These are phyloP conservation scores for Genyomyrus donnyi DNA, from an alignment of 2,113 vertebrate species.

Conservation along the genomic window DNA sequence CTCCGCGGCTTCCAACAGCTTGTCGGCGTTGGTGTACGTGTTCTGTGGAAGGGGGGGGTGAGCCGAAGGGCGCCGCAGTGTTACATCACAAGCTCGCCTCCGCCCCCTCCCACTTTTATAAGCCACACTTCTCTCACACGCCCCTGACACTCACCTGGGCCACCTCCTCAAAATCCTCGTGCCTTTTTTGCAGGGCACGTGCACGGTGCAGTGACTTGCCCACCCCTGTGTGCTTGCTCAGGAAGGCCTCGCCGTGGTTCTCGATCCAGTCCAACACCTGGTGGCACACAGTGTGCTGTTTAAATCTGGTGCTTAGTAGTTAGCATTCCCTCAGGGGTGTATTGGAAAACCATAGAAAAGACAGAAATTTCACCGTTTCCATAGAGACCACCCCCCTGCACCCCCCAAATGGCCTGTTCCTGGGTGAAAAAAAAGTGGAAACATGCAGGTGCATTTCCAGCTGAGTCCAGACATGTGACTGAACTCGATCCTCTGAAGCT, in stretches of 20 bases:
- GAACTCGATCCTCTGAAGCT: background rate
- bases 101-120: background rate
- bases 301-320: no score
- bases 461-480: background rate
- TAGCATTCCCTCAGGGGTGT: background rate
- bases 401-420: background rate
- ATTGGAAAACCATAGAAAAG: background rate
- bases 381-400: background rate
- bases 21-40: constrained; percentile 96
- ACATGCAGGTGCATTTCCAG: background rate
- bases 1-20: constrained; percentile 91
- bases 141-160: constrained; percentile 73
- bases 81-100: background rate
- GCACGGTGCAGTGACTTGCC: constrained; percentile 95
- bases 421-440: background rate
- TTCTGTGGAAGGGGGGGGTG: constrained; percentile 61
- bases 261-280: constrained; percentile 99
- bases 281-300: background rate
- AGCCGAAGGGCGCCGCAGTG: background rate
- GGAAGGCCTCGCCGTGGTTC: constrained; percentile 96
- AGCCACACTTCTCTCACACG: background rate
- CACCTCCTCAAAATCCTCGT: constrained; percentile 97
- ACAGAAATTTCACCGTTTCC: background rate
- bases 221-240: constrained; percentile 96
- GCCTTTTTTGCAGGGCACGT: constrained; percentile 92